Evolutionary conservation across 2,888 invertebrate genomes (phyloP), one percentile per base, ranked within the genome.

Genomic region (Blastobasis adustella): DNA sequence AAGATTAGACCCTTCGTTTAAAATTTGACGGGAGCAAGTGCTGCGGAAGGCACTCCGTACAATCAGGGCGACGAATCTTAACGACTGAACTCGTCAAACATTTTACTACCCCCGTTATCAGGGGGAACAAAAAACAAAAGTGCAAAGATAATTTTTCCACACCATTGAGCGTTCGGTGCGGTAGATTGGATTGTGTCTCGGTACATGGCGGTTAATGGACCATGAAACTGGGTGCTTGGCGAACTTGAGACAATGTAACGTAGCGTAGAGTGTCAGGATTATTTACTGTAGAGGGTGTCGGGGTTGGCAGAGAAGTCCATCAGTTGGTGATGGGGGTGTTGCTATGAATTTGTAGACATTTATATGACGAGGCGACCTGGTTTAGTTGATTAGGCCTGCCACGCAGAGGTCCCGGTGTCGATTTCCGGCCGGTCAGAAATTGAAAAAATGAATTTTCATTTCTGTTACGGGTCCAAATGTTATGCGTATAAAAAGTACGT

Each of bases 221-320:
- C 49, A 9, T 49, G 49, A 49, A 49, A 49, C 45, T 49, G 39
- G 49, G 37, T 37, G 37, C 47, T 40, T 39, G 47, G 37, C 37
- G 37, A 37, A 46, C n/a, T 46, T 46, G 38, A 46, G 46, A 47
- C 36, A 47, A 39, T 39, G 10, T 41, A 47, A 47, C 41, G 47
- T 36, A 6, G 47, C 47, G 42, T 41, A 38, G 10, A 46, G 38
- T 23, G 23, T 23, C 23, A 46, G 38, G 45, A 5, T 10, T 45
- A 45, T 45, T 36, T 36, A 45, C 23, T 23, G 23, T 23, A 3
- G 23, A 3, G 23, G 23, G 23, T 23, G 23, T 23, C 23, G 23
- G 23, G 23, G 23, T 23, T 23, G 23, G 1, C 23, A 3, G 23
- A 23, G 23, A 23, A 23, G 23, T 23, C 23, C 23, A 23, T 23